A percentile compares a stretch with the other conserved stretches of the same genome.
Conservation (phyloP, 2,888 invertebrate genomes). For the Deroplatys truncata region DNA sequence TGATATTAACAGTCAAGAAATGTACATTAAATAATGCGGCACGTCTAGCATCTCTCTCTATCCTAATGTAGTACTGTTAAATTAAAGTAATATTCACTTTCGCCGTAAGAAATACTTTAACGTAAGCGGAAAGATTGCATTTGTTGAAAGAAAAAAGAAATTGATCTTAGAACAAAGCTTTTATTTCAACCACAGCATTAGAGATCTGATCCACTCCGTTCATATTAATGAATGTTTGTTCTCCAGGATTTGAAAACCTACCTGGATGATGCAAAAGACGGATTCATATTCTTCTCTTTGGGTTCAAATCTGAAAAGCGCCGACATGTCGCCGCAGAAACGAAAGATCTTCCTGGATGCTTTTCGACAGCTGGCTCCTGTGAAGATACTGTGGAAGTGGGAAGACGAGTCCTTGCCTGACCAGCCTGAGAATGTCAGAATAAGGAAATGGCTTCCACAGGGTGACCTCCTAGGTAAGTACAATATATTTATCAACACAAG, state of each 20-base stretch:
- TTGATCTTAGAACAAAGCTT: too few relatives aligned
- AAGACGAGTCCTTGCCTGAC: conserved; percentile 31
- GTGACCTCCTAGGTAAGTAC: conserved; percentile 3
- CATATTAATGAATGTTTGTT: background rate
- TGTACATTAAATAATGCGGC: too few relatives aligned
- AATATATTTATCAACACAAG: too few relatives aligned
- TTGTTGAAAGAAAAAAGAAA: too few relatives aligned
- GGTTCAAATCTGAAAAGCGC: conserved; percentile 38
- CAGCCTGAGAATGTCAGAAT: conserved; percentile 17
- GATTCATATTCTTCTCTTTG: conserved; percentile 42
- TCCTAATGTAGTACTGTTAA: too few relatives aligned
- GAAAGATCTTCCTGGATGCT: conserved; percentile 35
- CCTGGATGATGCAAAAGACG: conserved; percentile 48
- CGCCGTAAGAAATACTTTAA: too few relatives aligned
- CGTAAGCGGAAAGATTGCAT: too few relatives aligned
- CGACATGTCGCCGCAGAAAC: conserved; percentile 26
- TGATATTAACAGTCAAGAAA: too few relatives aligned
- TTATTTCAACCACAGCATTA: too few relatives aligned
- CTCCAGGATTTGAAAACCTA: conserved; percentile 47
- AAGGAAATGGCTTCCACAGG: conserved; percentile 19
- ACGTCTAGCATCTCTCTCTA: too few relatives aligned
- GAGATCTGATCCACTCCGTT: too few relatives aligned
- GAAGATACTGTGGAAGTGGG: conserved; percentile 44
- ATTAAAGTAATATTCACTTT: too few relatives aligned
- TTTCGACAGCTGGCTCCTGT: conserved; percentile 37